Evolutionary conservation across 2,888 invertebrate genomes (phyloP).

Genomic region (Corythucha ciliata): DNA sequence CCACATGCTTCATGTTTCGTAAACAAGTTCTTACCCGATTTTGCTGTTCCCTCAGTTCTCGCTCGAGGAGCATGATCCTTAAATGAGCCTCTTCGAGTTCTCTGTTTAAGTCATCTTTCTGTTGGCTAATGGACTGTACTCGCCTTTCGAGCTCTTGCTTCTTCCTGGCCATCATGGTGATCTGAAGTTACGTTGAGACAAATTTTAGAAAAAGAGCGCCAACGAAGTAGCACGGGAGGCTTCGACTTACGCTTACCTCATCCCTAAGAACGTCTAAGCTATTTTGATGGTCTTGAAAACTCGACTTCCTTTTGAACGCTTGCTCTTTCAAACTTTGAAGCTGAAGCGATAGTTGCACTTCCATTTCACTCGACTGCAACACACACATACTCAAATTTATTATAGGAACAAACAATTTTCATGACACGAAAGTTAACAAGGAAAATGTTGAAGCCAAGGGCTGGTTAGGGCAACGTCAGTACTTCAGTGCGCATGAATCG

Average conservation of each 20-base stretch:
- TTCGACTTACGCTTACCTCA: constrained; percentile 49
- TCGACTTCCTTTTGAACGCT: constrained; percentile 67
- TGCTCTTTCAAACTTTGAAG: constrained; percentile 75
- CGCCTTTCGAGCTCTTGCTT: constrained; percentile 76
- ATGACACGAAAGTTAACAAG: too few species aligned
- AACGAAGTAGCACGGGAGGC: too few species aligned
- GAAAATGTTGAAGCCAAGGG: too few species aligned
- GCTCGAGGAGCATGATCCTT: constrained; percentile 73
- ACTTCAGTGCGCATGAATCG: too few species aligned
- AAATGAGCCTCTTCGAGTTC: constrained; percentile 86
- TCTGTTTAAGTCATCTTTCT: constrained; percentile 67
- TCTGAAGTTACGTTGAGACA: constrained; percentile 41
- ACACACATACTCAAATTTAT: too few species aligned
- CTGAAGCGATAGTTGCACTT: constrained; percentile 69
- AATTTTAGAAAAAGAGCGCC: neutral
- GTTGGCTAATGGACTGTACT: constrained; percentile 62
- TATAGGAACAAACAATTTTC: too few species aligned
- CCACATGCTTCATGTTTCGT: too few species aligned
- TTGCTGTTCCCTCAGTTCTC: constrained; percentile 68
- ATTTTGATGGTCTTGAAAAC: constrained; percentile 77
- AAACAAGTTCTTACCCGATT: constrained; percentile 52
- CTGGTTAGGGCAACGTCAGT: too few species aligned
- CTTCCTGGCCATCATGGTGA: constrained; percentile 71
- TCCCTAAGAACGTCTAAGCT: constrained; percentile 80
- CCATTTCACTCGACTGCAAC: constrained; percentile 55